Evolutionary conservation across 2,113 vertebrate genomes (phyloP), one percentile per base, ranked within the genome.

Genomic region (Mobula hypostoma): DNA sequence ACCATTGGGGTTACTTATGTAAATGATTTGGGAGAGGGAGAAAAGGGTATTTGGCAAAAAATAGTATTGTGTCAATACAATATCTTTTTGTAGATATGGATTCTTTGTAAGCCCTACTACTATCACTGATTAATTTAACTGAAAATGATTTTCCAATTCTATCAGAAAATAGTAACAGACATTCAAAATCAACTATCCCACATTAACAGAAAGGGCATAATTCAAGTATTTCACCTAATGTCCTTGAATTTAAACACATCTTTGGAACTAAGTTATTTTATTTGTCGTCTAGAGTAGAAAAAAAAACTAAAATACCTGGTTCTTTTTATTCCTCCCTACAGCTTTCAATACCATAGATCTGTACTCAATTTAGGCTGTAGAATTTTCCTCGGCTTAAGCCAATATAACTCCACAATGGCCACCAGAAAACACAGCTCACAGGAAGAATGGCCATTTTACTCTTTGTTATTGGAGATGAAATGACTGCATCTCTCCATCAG

Each of bases 351-450:
- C 29, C 72, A 17, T 12, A 27, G 40, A 40, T 93, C 32, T 17
- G n/a, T 90, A 74, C 85, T 90, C 85, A 90, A 68, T 90, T 90
- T 68, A 68, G 85, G 61, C 5, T 32, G 29, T n/a, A 90, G 61
- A 90, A 32, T 61, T 66, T 90, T 90, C 85, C 58, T 61, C 48
- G 58, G 82, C 12, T 88, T 61, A 63, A 29, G 9, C 56, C 83
- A 88, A 63, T 83, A 83, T 61, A 61, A 61, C 66, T 74, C 19
- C 90, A 70, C 36, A 40, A 74, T 93, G 91, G 24, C 36, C 36
- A 76, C 36, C 21, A 74, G 36, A 36, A 93, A 74, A 70, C 68
- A 93, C 36, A 56, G 32, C 29, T 93, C 70, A 74, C 14, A 9
- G 48, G 12, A 27, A 74, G 91, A 70, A 93, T 56, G 21, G 27